Conservation (phyloP, 2,888 invertebrate genomes). For the Neoaliturus tenellus region DNA sequence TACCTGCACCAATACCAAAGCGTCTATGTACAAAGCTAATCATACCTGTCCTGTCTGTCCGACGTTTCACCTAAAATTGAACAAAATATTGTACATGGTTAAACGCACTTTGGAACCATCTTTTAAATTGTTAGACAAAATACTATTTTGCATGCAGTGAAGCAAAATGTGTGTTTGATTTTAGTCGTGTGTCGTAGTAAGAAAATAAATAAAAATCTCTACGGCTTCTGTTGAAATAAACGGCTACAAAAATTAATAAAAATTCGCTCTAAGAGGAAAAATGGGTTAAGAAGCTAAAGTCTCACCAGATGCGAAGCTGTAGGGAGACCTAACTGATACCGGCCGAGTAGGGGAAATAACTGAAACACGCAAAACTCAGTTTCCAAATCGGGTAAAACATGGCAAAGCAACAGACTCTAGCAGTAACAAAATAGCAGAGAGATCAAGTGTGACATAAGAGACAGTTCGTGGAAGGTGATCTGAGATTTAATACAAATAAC, state of each 20-base stretch:
- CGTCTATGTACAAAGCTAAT: conserved; percentile 34
- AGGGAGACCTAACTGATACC: conserved; percentile 40
- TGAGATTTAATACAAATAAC: too few relatives aligned
- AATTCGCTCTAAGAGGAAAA: conserved; percentile 17
- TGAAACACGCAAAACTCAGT: conserved; percentile 31
- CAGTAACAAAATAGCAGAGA: too few relatives aligned
- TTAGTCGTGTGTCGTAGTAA: conserved; percentile 17
- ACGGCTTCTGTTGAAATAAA: neutral
- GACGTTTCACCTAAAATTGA: neutral
- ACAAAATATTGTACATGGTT: neutral
- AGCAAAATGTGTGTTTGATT: conserved; percentile 29
- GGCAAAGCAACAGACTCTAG: neutral
- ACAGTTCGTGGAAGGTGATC: too few relatives aligned
- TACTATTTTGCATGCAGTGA: conserved; percentile 37
- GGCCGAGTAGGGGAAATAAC: conserved; percentile 34
- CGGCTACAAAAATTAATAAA: conserved; percentile 2
- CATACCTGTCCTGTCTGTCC: neutral
- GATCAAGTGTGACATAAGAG: too few relatives aligned
- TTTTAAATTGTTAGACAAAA: neutral
- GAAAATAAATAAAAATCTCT: conserved; percentile 31
- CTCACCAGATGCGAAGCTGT: conserved; percentile 42
- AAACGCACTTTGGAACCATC: conserved; percentile 1
- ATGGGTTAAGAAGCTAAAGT: neutral
- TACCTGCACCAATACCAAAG: too few relatives aligned
- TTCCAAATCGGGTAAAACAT: neutral